phyloP scores from a whole-genome alignment of 2,888 invertebrate species.

The Julus scanicus region DNA sequence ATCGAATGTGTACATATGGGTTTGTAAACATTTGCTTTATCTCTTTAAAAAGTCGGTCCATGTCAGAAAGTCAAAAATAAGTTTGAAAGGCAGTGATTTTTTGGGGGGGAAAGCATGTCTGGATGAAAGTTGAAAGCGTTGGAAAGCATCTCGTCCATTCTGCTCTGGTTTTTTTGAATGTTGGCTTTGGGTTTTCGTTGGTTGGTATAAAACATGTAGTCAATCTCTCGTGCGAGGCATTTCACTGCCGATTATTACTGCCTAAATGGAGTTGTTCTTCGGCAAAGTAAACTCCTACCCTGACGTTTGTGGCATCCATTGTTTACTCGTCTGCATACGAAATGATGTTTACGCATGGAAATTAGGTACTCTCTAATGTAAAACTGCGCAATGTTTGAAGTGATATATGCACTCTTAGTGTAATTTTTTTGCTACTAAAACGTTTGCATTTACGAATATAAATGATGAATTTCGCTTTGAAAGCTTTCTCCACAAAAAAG shows the following conservation, averaged over 20 bases:
- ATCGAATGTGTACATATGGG: not conserved
- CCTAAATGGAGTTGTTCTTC: slow-evolving; percentile 53
- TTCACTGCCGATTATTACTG: slow-evolving; percentile 53
- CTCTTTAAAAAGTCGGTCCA: not conserved
- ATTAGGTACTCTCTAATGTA: slow-evolving; percentile 49
- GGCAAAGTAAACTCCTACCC: slow-evolving; percentile 50
- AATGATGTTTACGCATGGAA: slow-evolving; percentile 56
- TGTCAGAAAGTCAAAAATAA: not conserved
- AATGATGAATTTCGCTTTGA: slow-evolving; percentile 56
- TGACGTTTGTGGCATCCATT: slow-evolving; percentile 52
- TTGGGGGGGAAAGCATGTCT: not conserved
- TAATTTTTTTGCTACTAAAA: slow-evolving; percentile 49
- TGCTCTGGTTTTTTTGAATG: not conserved
- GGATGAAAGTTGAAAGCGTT: not conserved
- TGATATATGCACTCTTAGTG: slow-evolving; percentile 48
- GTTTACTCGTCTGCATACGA: slow-evolving; percentile 57
- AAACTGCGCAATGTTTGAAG: slow-evolving; percentile 37
- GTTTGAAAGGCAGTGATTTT: not conserved
- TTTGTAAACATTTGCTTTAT: slow-evolving; percentile 16
- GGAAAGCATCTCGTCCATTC: not conserved
- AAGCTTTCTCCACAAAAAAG: slow-evolving; percentile 50
- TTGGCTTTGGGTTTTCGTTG: not conserved
- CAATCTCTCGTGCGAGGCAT: slow-evolving; percentile 20
- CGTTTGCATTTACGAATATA: slow-evolving; percentile 56
- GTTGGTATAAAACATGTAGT: slow-evolving; percentile 12